Conservation (phyloP, 2,113 vertebrate species). For the Notarius lentiginosus region DNA sequence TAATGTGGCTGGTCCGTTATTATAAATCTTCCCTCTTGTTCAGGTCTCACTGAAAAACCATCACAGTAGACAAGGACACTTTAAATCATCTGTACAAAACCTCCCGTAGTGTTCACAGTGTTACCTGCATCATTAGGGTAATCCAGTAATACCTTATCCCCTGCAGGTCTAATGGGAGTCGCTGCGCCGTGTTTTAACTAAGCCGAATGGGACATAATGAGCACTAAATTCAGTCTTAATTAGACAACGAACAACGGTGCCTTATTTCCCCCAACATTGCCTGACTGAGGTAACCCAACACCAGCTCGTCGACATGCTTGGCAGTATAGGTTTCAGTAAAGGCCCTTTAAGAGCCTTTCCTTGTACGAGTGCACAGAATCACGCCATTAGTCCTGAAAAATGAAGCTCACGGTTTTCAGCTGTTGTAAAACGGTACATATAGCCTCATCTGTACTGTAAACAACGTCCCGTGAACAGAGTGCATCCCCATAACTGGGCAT, state of each 20-base stretch:
- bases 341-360: conserved; percentile 18
- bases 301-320: conserved; percentile 31
- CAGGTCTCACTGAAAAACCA: conserved; percentile 32
- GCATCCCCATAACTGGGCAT: conserved; percentile 6
- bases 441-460: conserved; percentile 44
- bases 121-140: conserved; percentile 36
- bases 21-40: conserved; percentile 22
- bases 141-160: conserved; percentile 18
- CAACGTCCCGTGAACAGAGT: conserved; percentile 23
- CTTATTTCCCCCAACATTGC: background rate
- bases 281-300: conserved; percentile 32
- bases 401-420: conserved; percentile 27
- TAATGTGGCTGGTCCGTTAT: conserved; percentile 35
- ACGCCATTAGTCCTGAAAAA: conserved; percentile 33
- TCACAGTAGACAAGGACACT: conserved; percentile 52
- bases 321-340: conserved; percentile 23
- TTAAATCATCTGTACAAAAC: conserved; percentile 42
- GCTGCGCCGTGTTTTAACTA: conserved; percentile 25
- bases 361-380: conserved; percentile 30
- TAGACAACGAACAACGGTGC: background rate
- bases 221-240: conserved; percentile 24
- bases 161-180: conserved; percentile 38
- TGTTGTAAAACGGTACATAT: conserved; percentile 6
- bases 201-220: conserved; percentile 22
- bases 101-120: conserved; percentile 38